Conservation (phyloP, 2,113 vertebrate genomes). For the Nanger granti region DNA sequence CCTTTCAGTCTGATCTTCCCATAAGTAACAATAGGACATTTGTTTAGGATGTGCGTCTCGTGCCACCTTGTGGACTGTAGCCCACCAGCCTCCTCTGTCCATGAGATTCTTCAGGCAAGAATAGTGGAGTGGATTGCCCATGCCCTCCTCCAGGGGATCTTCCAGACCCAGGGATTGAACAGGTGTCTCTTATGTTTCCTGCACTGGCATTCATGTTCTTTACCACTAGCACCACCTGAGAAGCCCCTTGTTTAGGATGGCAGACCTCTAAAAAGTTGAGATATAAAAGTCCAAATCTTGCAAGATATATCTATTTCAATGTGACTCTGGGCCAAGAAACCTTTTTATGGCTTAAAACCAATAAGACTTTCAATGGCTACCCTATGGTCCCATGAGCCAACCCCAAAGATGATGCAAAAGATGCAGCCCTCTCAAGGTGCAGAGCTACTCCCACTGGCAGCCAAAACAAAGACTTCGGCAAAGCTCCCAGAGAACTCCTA, state of each 20-base stretch:
- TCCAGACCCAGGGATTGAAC: background rate
- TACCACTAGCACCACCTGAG: background rate
- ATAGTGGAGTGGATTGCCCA: background rate
- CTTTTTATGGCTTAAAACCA: background rate
- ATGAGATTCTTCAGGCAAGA: background rate
- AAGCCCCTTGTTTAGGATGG: background rate
- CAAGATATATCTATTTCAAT: background rate
- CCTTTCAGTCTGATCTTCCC: background rate
- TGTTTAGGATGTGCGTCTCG: background rate
- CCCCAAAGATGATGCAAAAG: background rate
- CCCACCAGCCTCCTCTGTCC: background rate
- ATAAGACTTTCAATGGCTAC: background rate
- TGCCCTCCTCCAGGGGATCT: background rate
- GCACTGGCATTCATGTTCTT: background rate
- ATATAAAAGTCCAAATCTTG: background rate
- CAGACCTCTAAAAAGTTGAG: background rate
- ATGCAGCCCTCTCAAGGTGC: background rate
- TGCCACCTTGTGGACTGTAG: background rate
- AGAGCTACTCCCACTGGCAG: background rate
- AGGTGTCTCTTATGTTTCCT: background rate
- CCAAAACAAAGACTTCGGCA: background rate
- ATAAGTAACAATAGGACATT: background rate
- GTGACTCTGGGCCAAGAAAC: background rate
- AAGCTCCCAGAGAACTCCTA: background rate
- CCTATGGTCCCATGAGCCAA: background rate